Evolutionary conservation across 2,113 vertebrate species (phyloP), one percentile per base, ranked within the genome.

Genomic region (Microtus montanus): DNA sequence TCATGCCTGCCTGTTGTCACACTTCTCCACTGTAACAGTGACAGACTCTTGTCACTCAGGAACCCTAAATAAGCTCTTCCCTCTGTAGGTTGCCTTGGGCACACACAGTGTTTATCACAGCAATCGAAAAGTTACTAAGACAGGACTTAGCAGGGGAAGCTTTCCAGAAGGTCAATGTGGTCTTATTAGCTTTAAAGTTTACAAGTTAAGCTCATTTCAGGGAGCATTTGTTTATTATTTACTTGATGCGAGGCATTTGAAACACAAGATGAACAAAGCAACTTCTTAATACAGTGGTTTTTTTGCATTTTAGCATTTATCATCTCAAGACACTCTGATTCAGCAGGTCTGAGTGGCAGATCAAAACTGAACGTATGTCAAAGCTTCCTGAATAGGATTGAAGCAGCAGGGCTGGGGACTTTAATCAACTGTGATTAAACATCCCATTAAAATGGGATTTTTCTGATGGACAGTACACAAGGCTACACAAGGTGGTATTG

Each of bases 201-300:
- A 83, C 10, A 13, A 89, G 75, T 82, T 95, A 70, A 73, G 74
- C 2, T 47, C 10, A 38, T 2, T 14, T 8, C 30, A 74, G 0
- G 11, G 74, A 89, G 41, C 9, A 41, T 82, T 93, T 87, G 26
- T 7, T 84, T 91, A 47, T 82, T 73, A 82, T 66, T 44, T 96
- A 64, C 12, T 88, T 83, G 82, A 35, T 74, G 41, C 22, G 64
- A 66, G 22, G 33, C 19, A 70, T 80, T 77, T 89, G 14, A 80
- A n/a, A 86, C 91, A 22, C 47, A 80, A 91, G 73, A 87, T 58
- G 12, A 84, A 66, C 64, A 83, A 94, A 28, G 19, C 70, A 70
- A 90, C 24, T 87, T 26, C 5, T 44, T 49, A 79, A 38, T 33
- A 85, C 10, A 74, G 13, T 73, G 7, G 14, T 26, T 38, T 54